These are phyloP conservation scores for Thaumetopoea pityocampa DNA, from an alignment of 1,140 invertebrate species.

Conservation along the genomic window DNA sequence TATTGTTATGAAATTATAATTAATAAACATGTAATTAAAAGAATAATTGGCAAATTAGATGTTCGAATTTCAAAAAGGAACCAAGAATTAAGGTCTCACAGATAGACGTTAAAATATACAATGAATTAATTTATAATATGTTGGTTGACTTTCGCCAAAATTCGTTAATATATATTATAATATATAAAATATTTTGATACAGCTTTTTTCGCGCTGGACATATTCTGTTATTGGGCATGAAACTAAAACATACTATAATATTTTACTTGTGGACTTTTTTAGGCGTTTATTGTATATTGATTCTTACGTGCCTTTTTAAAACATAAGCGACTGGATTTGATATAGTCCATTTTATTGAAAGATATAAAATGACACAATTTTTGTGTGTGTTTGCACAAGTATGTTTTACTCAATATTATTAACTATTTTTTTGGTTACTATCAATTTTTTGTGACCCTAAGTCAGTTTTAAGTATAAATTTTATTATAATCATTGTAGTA, in stretches of 20 bases:
- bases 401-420: constrained; percentile 53
- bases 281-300: constrained; percentile 57
- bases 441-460: constrained; percentile 53
- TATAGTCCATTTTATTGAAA: constrained; percentile 51
- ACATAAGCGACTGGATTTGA: constrained; percentile 67
- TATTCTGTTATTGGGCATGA: constrained; percentile 13
- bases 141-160: constrained; percentile 13
- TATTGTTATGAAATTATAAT: constrained; percentile 2
- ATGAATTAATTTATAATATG: constrained; percentile 8
- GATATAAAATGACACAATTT: constrained; percentile 47
- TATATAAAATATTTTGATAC: constrained; percentile 17
- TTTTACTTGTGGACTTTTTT: constrained; percentile 34
- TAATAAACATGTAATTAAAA: constrained; percentile 2
- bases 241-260: constrained; percentile 22
- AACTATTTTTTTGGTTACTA: constrained; percentile 51
- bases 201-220: constrained; percentile 17
- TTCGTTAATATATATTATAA: constrained; percentile 1
- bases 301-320: constrained; percentile 70
- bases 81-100: constrained; percentile 4
- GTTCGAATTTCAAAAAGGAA: constrained; percentile 4
- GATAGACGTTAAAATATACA: not conserved
- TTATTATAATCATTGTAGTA: constrained; percentile 56
- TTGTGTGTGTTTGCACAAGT: constrained; percentile 69
- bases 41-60: constrained; percentile 2
- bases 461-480: constrained; percentile 61